These are phyloP conservation scores for Cepaea hortensis DNA, from an alignment of 2,888 invertebrate genomes.

Conservation along the genomic window DNA sequence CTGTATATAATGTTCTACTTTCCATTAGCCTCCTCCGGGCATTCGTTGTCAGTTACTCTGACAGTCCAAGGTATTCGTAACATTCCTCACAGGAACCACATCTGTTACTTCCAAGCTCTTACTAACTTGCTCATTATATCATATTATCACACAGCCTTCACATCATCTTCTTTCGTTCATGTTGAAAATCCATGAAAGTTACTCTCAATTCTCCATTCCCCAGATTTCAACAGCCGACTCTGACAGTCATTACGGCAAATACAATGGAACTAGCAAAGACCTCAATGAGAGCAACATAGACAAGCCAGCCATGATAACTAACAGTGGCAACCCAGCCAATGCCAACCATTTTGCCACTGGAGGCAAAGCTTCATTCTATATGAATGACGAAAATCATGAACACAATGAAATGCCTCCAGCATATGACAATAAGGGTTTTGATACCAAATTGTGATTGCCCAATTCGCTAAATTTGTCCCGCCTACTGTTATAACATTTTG, in stretches of 20 bases:
- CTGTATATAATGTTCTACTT: too few relatives aligned
- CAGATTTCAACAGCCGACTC: conserved; percentile 38
- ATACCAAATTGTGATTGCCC: conserved; percentile 51
- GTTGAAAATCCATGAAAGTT: too few relatives aligned
- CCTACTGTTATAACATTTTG: background rate
- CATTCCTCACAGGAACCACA: too few relatives aligned
- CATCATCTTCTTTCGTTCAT: too few relatives aligned
- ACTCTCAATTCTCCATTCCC: too few relatives aligned
- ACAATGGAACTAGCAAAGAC: conserved; percentile 24
- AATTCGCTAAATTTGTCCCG: background rate
- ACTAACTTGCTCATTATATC: too few relatives aligned
- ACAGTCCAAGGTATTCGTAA: too few relatives aligned
- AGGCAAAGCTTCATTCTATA: conserved; percentile 59
- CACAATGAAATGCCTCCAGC: conserved; percentile 45
- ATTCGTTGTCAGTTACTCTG: too few relatives aligned
- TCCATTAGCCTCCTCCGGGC: too few relatives aligned
- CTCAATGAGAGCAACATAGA: background rate
- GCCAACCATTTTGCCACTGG: background rate
- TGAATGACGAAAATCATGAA: conserved; percentile 48
- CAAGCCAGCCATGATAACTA: conserved; percentile 16
- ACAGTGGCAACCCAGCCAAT: background rate
- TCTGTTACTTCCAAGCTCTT: too few relatives aligned
- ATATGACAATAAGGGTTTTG: conserved; percentile 54
- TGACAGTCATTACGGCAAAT: conserved; percentile 21
- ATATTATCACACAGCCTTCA: too few relatives aligned